Percentiles rank a stretch among this genome's conserved stretches.
phyloP scores from a whole-genome alignment of 1,140 invertebrate species.

The Telenomus remus region DNA sequence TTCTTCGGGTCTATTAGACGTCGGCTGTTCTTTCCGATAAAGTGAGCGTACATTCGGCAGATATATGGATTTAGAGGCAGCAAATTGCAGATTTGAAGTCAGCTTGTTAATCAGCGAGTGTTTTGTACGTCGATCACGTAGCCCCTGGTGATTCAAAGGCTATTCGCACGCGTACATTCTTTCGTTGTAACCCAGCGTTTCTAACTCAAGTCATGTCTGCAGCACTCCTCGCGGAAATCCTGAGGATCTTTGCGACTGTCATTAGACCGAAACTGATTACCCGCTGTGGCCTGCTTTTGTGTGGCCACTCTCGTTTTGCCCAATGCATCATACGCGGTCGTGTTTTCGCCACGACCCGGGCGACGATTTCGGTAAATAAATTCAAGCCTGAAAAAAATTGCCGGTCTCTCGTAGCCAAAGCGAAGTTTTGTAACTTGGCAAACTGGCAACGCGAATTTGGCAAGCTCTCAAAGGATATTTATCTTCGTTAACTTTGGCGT shows the following conservation, averaged over 20 bases:
- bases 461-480: conserved; percentile 48
- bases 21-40: neutral
- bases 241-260: conserved; percentile 49
- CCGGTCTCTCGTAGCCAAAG: conserved; percentile 27
- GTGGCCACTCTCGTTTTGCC: conserved; percentile 8
- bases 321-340: conserved; percentile 21
- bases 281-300: conserved; percentile 21
- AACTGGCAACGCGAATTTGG: conserved; percentile 39
- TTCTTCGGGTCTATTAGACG: conserved; percentile 3
- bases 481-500: conserved; percentile 50
- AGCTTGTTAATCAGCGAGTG: conserved; percentile 51
- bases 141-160: conserved; percentile 51
- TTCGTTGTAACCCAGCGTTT: conserved; percentile 40
- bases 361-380: conserved; percentile 38
- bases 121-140: conserved; percentile 57
- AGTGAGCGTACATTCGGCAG: conserved; percentile 10
- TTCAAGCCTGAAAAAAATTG: conserved; percentile 36
- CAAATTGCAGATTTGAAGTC: conserved; percentile 51
- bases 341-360: conserved; percentile 14
- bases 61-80: conserved; percentile 31
- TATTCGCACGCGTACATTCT: conserved; percentile 51
- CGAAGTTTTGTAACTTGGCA: conserved; percentile 49
- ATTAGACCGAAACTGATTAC: conserved; percentile 58
- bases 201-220: conserved; percentile 46
- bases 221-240: conserved; percentile 49